These are phyloP conservation scores for Microdon myrmicae DNA, from an alignment of 2,888 invertebrate genomes.

Conservation along the genomic window DNA sequence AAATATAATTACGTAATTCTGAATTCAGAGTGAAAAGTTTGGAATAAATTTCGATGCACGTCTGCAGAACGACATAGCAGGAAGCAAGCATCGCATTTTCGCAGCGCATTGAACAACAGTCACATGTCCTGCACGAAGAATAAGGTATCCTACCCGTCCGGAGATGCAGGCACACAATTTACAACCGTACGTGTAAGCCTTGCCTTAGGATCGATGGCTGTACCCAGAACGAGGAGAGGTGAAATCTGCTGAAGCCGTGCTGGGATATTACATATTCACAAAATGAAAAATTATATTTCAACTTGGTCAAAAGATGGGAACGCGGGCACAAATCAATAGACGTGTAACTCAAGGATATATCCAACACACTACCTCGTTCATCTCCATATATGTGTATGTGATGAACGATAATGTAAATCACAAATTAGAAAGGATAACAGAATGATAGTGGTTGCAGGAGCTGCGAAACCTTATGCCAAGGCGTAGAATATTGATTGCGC, in stretches of 20 bases:
- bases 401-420: conserved; percentile 48
- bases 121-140: conserved; percentile 45
- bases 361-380: conserved; percentile 6
- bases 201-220: conserved; percentile 11
- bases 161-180: conserved; percentile 36
- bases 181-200: conserved; percentile 44
- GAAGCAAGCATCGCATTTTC: conserved; percentile 24
- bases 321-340: conserved; percentile 44
- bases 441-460: conserved; percentile 24
- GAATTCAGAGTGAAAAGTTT: conserved; percentile 47
- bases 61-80: conserved; percentile 11
- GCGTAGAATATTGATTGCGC: conserved; percentile 31
- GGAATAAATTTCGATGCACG: conserved; percentile 43
- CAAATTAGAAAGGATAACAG: conserved; percentile 50
- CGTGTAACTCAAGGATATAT: conserved; percentile 24
- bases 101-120: conserved; percentile 39
- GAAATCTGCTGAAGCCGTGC: conserved; percentile 16
- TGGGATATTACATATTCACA: conserved; percentile 47
- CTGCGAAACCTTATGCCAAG: conserved; percentile 22
- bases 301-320: conserved; percentile 48
- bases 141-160: conserved; percentile 31
- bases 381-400: conserved; percentile 44
- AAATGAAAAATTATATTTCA: conserved; percentile 51
- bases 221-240: conserved; percentile 10
- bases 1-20: conserved; percentile 47